A percentile compares a stretch with the other conserved stretches of the same genome.
phyloP scores from a whole-genome alignment of 2,797 vertebrate species.

The Protonibea diacanthus region DNA sequence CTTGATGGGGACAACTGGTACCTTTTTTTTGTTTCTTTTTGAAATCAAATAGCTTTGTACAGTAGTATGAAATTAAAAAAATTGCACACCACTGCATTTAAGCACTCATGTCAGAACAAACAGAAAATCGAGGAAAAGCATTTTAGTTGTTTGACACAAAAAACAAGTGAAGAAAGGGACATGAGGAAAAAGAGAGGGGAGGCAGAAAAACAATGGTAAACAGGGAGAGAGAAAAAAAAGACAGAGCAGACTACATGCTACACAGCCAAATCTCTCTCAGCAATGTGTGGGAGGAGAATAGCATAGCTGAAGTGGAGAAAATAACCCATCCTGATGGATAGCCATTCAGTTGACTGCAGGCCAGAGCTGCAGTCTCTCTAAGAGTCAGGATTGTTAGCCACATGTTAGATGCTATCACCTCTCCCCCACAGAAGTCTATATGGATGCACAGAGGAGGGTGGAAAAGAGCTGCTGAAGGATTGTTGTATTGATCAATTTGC shows the following conservation, averaged over 20 bases:
- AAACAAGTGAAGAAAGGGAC: background rate
- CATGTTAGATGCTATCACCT: conserved; percentile 47
- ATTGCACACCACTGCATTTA: conserved; percentile 5
- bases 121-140: conserved; percentile 28
- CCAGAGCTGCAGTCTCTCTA: conserved; percentile 29
- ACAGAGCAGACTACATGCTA: conserved; percentile 3
- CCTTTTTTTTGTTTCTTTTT: too few relatives aligned
- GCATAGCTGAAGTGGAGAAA: conserved; percentile 43
- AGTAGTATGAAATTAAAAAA: conserved; percentile 7
- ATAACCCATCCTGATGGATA: conserved; percentile 51
- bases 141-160: conserved; percentile 42
- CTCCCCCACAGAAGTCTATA: conserved; percentile 21
- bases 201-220: conserved; percentile 21
- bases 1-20: background rate
- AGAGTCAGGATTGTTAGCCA: conserved; percentile 44
- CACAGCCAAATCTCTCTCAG: conserved; percentile 19
- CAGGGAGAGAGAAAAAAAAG: conserved; percentile 21
- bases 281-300: conserved; percentile 38
- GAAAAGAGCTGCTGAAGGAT: conserved; percentile 28
- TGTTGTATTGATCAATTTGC: conserved; percentile 47
- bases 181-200: conserved; percentile 12
- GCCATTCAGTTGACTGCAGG: conserved; percentile 43
- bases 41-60: background rate
- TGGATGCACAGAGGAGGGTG: conserved; percentile 17
- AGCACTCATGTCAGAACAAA: conserved; percentile 42